Conservation (phyloP, 2,113 vertebrate species). For the Pipra filicauda region DNA sequence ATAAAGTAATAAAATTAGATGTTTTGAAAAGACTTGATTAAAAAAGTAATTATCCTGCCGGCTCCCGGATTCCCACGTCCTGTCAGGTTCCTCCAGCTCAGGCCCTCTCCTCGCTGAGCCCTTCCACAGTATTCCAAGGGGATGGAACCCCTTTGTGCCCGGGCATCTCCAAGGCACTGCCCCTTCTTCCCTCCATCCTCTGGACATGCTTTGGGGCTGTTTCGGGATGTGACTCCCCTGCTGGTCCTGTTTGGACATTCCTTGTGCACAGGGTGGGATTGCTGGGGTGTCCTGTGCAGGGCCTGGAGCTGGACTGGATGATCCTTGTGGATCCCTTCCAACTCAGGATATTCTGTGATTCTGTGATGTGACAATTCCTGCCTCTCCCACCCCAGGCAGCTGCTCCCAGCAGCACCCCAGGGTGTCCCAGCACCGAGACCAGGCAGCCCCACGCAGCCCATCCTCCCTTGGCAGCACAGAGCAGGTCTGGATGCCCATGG, state of each 20-base stretch:
- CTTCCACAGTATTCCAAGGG: background rate
- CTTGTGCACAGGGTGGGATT: background rate
- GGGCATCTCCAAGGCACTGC: background rate
- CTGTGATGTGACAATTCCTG: background rate
- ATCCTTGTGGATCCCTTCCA: background rate
- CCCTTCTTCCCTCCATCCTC: background rate
- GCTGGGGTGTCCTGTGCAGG: background rate
- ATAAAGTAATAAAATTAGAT: conserved; percentile 66
- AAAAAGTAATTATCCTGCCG: conserved; percentile 67
- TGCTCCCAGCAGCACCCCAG: background rate
- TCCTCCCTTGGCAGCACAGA: background rate
- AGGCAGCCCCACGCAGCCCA: background rate
- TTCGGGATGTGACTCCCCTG: background rate
- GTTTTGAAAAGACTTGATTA: conserved; percentile 68
- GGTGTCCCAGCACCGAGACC: background rate
- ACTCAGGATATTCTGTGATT: fast-evolving
- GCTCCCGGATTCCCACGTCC: background rate
- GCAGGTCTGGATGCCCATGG: background rate
- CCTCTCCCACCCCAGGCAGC: background rate
- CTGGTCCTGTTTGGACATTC: background rate
- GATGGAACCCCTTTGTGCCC: background rate
- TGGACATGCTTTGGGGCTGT: background rate
- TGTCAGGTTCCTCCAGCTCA: background rate
- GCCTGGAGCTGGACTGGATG: fast-evolving
- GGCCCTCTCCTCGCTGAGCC: fast-evolving